Percentiles rank a stretch among this genome's conserved stretches.
phyloP scores from a whole-genome alignment of 2,797 vertebrate species.

The Eremophila alpestris region DNA sequence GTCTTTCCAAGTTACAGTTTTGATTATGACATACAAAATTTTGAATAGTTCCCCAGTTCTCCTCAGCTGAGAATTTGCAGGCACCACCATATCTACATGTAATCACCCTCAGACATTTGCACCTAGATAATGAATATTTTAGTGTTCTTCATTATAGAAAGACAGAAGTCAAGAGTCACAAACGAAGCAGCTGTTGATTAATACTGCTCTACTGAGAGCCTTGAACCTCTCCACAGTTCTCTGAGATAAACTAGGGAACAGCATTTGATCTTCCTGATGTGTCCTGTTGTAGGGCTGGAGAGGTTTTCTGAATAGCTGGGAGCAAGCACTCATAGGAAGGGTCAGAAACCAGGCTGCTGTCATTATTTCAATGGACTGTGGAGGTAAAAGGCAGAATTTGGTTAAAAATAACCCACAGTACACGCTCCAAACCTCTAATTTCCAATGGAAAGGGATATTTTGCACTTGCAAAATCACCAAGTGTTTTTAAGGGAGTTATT shows the following conservation, averaged over 20 bases:
- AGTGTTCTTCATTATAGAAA: constrained; percentile 11
- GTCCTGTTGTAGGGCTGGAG: not conserved
- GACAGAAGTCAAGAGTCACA: not conserved
- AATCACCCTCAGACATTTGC: not conserved
- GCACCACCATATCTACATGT: not conserved
- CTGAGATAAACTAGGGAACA: not conserved
- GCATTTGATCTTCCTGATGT: not conserved
- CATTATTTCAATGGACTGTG: not conserved
- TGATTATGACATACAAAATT: not conserved
- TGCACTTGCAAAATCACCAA: not conserved
- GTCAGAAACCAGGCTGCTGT: not conserved
- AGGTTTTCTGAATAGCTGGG: not conserved
- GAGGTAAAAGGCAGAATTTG: not conserved
- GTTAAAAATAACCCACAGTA: not conserved
- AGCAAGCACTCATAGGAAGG: not conserved
- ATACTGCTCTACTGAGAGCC: not conserved
- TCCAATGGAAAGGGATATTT: not conserved
- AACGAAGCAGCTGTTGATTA: constrained; percentile 14
- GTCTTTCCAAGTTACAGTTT: not conserved
- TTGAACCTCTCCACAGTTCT: not conserved
- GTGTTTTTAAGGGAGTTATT: not conserved
- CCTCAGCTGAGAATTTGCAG: not conserved
- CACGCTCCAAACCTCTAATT: not conserved
- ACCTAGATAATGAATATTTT: not conserved
- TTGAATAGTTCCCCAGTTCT: not conserved